Conservation (phyloP, 2,113 vertebrate species). For the Microtus ochrogaster region DNA sequence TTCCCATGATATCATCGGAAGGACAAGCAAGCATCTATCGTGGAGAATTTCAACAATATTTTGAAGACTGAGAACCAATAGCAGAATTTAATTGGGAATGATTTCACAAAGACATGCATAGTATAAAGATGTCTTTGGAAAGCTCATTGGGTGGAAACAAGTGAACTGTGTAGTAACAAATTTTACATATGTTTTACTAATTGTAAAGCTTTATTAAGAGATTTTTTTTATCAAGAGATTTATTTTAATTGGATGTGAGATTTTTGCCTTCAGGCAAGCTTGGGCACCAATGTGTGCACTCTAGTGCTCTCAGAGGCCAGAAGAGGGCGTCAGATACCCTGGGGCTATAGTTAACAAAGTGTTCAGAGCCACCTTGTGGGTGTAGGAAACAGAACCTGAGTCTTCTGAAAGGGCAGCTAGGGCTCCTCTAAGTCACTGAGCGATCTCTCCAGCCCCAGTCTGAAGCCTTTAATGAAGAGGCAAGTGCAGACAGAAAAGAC, state of each 20-base stretch:
- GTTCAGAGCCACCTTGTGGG: not conserved
- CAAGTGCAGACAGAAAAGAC: not conserved
- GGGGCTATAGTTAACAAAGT: not conserved
- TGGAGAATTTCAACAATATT: not conserved
- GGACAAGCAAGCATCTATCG: not conserved
- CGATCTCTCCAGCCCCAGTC: not conserved
- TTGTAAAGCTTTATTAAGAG: not conserved
- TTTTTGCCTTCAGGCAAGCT: not conserved
- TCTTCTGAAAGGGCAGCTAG: not conserved
- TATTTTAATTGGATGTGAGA: not conserved
- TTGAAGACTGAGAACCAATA: not conserved
- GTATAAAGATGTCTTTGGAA: not conserved
- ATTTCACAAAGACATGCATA: not conserved
- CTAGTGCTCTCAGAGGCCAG: not conserved
- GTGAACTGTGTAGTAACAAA: not conserved
- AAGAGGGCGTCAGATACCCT: not conserved
- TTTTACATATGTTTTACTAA: not conserved
- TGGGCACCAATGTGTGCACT: no score
- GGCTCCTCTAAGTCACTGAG: not conserved
- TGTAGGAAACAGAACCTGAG: not conserved
- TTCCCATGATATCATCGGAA: not conserved
- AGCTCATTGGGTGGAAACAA: not conserved
- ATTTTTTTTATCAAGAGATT: not conserved
- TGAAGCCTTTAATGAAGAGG: not conserved
- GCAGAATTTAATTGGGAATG: not conserved